A percentile compares a stretch with the other conserved stretches of the same genome.
Conservation (phyloP, 2,888 invertebrate genomes). For the Tupiocoris notatus region DNA sequence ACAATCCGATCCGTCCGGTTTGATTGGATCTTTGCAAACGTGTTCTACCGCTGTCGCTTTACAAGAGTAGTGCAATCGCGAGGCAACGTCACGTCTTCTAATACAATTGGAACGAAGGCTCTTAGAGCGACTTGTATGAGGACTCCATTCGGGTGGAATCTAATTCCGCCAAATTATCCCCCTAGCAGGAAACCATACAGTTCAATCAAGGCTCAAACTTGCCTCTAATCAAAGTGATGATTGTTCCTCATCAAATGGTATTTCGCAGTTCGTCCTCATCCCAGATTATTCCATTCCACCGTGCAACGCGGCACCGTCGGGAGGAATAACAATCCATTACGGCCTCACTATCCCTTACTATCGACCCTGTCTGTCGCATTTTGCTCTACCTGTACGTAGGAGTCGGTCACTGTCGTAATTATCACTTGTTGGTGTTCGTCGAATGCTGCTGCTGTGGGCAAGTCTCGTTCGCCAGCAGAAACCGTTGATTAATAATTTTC, state of each 20-base stretch:
- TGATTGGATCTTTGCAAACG: no score
- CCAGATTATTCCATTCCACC: not conserved
- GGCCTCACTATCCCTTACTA: not conserved
- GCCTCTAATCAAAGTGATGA: slow-evolving; percentile 8
- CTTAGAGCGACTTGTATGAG: not conserved
- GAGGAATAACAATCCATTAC: not conserved
- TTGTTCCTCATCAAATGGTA: not conserved
- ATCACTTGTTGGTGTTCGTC: no score
- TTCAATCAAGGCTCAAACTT: slow-evolving; percentile 6
- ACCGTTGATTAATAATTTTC: no score
- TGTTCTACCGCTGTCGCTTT: no score
- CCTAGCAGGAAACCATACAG: not conserved
- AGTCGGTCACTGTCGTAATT: not conserved
- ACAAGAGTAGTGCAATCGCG: no score
- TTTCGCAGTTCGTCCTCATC: not conserved
- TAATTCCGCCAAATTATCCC: not conserved
- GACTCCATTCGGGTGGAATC: not conserved
- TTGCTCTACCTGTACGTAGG: not conserved
- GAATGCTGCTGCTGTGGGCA: no score
- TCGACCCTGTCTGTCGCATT: not conserved
- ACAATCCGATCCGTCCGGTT: no score
- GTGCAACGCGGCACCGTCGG: not conserved
- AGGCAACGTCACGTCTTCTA: no score
- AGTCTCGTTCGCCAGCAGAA: no score
- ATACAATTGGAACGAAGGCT: not conserved